Conservation (phyloP, 2,113 vertebrate species). For the Dissostichus mawsoni region DNA sequence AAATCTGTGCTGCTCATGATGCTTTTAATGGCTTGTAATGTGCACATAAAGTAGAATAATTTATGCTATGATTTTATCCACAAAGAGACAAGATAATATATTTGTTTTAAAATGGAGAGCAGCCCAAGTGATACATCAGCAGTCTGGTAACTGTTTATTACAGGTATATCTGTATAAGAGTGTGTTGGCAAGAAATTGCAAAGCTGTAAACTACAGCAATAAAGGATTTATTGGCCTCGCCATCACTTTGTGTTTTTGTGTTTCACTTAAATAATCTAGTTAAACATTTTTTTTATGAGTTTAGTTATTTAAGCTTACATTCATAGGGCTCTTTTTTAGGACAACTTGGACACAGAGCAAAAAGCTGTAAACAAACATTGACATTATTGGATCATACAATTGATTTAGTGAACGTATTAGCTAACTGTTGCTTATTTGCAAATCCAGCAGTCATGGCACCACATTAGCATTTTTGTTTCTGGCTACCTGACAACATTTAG, state of each 20-base stretch:
- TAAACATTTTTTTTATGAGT: neutral
- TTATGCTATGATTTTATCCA: conserved; percentile 1
- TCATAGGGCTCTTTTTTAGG: neutral
- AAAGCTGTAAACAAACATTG: neutral
- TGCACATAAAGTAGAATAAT: conserved; percentile 8
- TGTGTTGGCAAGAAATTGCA: conserved; percentile 1
- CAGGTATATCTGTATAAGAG: neutral
- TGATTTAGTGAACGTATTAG: neutral
- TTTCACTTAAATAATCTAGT: conserved; percentile 2
- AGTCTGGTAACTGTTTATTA: neutral
- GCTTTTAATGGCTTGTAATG: conserved; percentile 11
- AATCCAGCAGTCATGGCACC: neutral
- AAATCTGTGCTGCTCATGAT: conserved; percentile 22
- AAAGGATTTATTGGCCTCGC: conserved; percentile 6
- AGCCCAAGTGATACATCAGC: neutral
- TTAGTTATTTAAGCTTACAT: neutral
- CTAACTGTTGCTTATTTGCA: neutral
- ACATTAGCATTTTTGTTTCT: neutral
- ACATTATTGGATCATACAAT: neutral
- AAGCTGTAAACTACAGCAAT: conserved; percentile 19
- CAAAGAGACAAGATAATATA: conserved; percentile 8
- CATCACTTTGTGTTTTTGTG: neutral
- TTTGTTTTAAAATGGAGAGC: conserved; percentile 1
- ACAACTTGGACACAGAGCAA: neutral
- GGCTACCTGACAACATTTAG: neutral